Evolutionary conservation across 2,888 invertebrate genomes (phyloP).

Genomic region (Drosophila algonquin): DNA sequence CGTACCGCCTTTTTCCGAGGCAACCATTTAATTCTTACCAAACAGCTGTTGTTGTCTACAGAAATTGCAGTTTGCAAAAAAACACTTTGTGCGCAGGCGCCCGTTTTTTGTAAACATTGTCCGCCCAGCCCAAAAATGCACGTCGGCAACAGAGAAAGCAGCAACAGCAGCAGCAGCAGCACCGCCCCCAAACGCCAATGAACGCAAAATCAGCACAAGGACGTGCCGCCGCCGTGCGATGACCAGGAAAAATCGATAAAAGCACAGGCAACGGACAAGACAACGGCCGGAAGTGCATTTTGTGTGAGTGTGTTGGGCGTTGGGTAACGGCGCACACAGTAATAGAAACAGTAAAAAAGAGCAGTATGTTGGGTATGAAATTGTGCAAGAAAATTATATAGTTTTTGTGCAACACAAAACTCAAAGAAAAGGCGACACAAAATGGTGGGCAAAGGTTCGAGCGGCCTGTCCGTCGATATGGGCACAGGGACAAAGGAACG

Average conservation of each 20-base stretch:
- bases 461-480: constrained; percentile 63
- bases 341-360: constrained; percentile 21
- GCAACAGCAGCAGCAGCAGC: constrained; percentile 39
- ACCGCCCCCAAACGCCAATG: constrained; percentile 55
- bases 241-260: constrained; percentile 80
- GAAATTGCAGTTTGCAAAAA: constrained; percentile 49
- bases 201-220: constrained; percentile 81
- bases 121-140: constrained; percentile 57
- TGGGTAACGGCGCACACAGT: constrained; percentile 24
- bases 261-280: constrained; percentile 50
- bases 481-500: constrained; percentile 79
- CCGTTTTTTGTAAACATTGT: constrained; percentile 60
- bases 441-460: constrained; percentile 79
- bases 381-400: constrained; percentile 32
- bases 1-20: neutral
- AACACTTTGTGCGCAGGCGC: constrained; percentile 55
- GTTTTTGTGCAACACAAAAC: constrained; percentile 1
- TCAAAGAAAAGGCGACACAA: constrained; percentile 22
- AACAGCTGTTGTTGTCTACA: constrained; percentile 35
- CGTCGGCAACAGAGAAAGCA: constrained; percentile 10
- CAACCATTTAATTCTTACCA: neutral
- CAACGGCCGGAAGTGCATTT: constrained; percentile 70
- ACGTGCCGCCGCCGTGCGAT: constrained; percentile 52
- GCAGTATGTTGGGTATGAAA: neutral
- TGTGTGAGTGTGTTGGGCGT: constrained; percentile 31